Percentiles rank a stretch among this genome's conserved stretches.
These are phyloP conservation scores for Callipepla squamata DNA, from an alignment of 2,113 vertebrate species.

Conservation along the genomic window DNA sequence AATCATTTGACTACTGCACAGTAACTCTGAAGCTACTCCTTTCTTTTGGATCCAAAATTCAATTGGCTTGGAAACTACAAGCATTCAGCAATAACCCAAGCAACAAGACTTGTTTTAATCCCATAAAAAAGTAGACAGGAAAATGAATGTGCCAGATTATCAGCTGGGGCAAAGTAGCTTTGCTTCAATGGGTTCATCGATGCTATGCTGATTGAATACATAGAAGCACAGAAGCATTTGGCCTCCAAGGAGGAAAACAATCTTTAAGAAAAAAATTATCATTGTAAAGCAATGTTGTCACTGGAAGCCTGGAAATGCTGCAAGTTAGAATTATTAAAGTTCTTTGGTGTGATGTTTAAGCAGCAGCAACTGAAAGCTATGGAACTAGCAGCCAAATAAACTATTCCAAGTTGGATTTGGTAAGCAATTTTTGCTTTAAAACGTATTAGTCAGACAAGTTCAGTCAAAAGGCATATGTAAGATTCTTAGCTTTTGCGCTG, in stretches of 20 bases:
- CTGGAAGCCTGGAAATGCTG: neutral
- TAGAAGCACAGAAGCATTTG: neutral
- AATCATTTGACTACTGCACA: neutral
- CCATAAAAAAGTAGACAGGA: conserved; percentile 1
- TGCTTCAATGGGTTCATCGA: neutral
- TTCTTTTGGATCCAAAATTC: neutral
- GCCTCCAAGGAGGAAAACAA: neutral
- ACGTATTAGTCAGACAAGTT: conserved; percentile 38
- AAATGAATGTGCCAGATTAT: conserved; percentile 29
- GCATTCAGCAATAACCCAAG: neutral
- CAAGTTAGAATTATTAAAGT: neutral
- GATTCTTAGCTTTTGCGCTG: conserved; percentile 24
- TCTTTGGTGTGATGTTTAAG: conserved; percentile 28
- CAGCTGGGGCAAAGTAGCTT: neutral
- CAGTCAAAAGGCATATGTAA: conserved; percentile 9
- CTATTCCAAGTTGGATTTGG: conserved; percentile 41
- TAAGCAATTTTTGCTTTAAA: conserved; percentile 53
- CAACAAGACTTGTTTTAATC: conserved; percentile 34
- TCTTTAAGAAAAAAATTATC: conserved; percentile 5
- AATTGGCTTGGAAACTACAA: neutral
- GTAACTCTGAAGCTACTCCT: neutral
- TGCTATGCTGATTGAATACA: neutral
- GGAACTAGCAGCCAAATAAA: conserved; percentile 36
- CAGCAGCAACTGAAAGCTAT: neutral
- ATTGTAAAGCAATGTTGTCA: conserved; percentile 3